Percentiles rank a stretch among this genome's conserved stretches.
Conservation (phyloP, 2,113 vertebrate genomes). For the Notarius lentiginosus region DNA sequence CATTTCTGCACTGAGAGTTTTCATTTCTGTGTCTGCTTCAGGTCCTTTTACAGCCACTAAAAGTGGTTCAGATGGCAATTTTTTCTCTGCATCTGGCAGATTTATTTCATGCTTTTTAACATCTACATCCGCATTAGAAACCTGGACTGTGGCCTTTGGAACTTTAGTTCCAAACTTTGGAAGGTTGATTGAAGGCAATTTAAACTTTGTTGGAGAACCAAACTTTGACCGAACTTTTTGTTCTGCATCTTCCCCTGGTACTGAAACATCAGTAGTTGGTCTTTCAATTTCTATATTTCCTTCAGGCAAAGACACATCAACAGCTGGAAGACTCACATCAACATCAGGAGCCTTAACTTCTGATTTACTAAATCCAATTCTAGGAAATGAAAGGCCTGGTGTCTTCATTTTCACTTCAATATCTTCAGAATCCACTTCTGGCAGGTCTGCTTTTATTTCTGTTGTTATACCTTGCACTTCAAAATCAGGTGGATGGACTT, state of each 20-base stretch:
- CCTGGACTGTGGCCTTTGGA: slow-evolving; percentile 31
- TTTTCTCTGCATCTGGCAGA: slow-evolving; percentile 1
- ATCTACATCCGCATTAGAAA: slow-evolving; percentile 7
- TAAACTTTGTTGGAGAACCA: slow-evolving; percentile 50
- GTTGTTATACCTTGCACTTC: slow-evolving; percentile 11
- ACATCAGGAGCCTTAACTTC: slow-evolving; percentile 47
- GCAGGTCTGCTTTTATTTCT: slow-evolving; percentile 12
- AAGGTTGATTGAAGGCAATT: slow-evolving; percentile 57
- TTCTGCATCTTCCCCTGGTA: background rate
- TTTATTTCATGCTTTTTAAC: slow-evolving; percentile 22
- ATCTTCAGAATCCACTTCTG: slow-evolving; percentile 44
- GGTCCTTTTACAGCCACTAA: slow-evolving; percentile 17
- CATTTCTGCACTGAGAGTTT: background rate
- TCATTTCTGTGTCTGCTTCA: background rate
- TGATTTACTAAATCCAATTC: slow-evolving; percentile 61
- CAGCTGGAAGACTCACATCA: slow-evolving; percentile 45
- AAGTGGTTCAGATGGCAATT: background rate
- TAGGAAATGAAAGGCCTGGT: slow-evolving; percentile 57
- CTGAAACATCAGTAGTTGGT: slow-evolving; percentile 30
- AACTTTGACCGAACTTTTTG: slow-evolving; percentile 14
- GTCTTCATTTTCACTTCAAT: slow-evolving; percentile 60
- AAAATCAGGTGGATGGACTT: slow-evolving; percentile 11
- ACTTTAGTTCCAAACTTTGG: slow-evolving; percentile 52
- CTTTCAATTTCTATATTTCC: slow-evolving; percentile 48
- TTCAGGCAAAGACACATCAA: slow-evolving; percentile 45